Evolutionary conservation across 2,888 invertebrate species (phyloP).

Genomic region (Trypoxylon attenuatum): DNA sequence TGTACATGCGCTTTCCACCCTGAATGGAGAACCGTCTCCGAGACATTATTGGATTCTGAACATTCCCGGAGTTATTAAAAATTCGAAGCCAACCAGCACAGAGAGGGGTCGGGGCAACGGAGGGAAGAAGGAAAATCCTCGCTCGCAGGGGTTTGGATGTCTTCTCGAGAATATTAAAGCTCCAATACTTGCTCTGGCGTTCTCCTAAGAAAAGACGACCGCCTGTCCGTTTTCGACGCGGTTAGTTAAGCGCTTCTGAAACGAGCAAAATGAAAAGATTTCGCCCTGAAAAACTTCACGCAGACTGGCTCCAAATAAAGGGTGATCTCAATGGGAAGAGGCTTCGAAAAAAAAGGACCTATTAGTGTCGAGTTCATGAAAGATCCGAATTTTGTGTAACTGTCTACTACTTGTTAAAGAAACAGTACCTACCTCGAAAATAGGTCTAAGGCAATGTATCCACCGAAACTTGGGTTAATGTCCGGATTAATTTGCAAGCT

Average conservation of each 20-base stretch:
- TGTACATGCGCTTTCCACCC: too few relatives aligned
- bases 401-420: too few relatives aligned
- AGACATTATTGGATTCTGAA: constrained; percentile 73
- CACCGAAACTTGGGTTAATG: too few relatives aligned
- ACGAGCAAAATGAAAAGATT: constrained; percentile 24
- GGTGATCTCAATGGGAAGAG: neutral
- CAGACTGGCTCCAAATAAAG: neutral
- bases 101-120: constrained; percentile 10
- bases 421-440: too few relatives aligned
- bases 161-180: constrained; percentile 69
- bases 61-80: constrained; percentile 73
- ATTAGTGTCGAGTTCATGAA: too few relatives aligned
- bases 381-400: too few relatives aligned
- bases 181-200: constrained; percentile 54
- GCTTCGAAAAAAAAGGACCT: neutral
- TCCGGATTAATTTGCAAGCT: neutral
- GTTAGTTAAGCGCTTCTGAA: constrained; percentile 29
- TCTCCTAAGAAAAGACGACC: constrained; percentile 44
- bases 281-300: constrained; percentile 10
- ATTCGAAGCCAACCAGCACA: constrained; percentile 70
- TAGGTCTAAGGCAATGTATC: too few relatives aligned
- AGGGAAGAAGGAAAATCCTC: constrained; percentile 41
- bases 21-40: constrained; percentile 50
- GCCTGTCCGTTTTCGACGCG: constrained; percentile 24
- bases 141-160: constrained; percentile 43